Base-by-base conservation (phyloP, 1,140 invertebrate genomes). In the Stegodyphus mimosarum region DNA sequence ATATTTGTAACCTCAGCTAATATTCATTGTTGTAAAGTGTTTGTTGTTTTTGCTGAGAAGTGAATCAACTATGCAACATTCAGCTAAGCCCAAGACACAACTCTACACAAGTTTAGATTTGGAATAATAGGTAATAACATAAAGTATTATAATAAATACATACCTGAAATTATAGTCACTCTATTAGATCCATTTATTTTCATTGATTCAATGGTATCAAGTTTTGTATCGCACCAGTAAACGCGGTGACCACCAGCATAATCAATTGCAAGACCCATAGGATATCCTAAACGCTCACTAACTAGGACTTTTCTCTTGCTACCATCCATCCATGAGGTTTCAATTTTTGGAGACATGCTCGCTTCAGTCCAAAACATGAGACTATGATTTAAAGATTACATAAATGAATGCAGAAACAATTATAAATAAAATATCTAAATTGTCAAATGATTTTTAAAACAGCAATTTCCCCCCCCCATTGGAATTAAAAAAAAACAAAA, bases 251-350 rank as follows among this genome's bases (percentile, higher is more conserved):
- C 94, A 93, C 96, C 96, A 0, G 95, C 93, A 88, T 95, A 95
- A 90, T 99, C 98, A 49, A 99, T 94, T 0, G 96, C 93, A 0
- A 99, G 89, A 0, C 96, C 96, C 2, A 95, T 94, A 0, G 98
- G 98, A 89, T 95, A 94, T 9, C 95, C 93, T 7, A 99, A 93
- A 66, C 81, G 87, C 63, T 95, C 95, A 0, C 93, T 94, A 2
- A 99, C 94, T 4, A 99, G 89, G 0, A 94, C 93, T 86, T 94
- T 92, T 6, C 97, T 92, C 89, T 95, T 95, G 0, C 94, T 95
- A 0, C 98, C 98, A 89, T 99, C 98, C 96, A 99, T 98, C 97
- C 97, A 99, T 13, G 96, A 93, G 0, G 94, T 93, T 90, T 98
- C 96, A 79, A 98, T 97, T 89, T 88, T 86, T n/a, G 88, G 89